Conservation (phyloP, 2,797 vertebrate species). For the Phalanger gymnotis region DNA sequence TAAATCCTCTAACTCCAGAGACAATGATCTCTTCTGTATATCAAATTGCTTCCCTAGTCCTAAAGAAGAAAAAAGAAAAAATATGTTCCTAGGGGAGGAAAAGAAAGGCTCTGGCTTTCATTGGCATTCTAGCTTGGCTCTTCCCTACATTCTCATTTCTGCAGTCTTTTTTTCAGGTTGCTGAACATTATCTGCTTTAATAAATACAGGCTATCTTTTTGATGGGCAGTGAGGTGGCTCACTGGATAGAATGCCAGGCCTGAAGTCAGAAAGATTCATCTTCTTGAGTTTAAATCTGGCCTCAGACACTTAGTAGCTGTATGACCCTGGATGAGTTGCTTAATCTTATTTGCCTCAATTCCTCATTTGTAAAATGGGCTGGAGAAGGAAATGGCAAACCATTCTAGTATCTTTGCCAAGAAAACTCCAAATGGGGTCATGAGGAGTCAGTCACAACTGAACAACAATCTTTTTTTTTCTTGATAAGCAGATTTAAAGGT, state of each 20-base stretch:
- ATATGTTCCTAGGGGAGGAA: background rate
- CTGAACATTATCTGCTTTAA: slow-evolving; percentile 1
- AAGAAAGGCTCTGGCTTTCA: background rate
- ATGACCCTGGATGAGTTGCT: background rate
- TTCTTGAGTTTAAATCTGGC: background rate
- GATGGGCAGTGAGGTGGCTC: background rate
- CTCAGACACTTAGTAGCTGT: background rate
- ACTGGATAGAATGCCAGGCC: background rate
- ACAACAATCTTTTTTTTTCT: background rate
- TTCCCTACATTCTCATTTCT: background rate
- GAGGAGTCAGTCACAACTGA: background rate
- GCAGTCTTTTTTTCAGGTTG: background rate
- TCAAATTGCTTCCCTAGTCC: background rate
- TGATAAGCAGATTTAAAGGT: background rate
- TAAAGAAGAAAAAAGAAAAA: background rate
- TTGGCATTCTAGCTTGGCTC: background rate
- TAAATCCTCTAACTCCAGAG: background rate
- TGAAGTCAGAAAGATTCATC: background rate
- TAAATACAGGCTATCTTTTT: background rate
- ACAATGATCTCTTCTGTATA: background rate
- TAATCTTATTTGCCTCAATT: background rate
- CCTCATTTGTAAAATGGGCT: background rate
- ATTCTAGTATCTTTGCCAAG: background rate
- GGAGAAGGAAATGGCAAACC: background rate
- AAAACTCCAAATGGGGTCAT: background rate